phyloP scores from a whole-genome alignment of 2,113 vertebrate genomes.

The Mobula hypostoma region DNA sequence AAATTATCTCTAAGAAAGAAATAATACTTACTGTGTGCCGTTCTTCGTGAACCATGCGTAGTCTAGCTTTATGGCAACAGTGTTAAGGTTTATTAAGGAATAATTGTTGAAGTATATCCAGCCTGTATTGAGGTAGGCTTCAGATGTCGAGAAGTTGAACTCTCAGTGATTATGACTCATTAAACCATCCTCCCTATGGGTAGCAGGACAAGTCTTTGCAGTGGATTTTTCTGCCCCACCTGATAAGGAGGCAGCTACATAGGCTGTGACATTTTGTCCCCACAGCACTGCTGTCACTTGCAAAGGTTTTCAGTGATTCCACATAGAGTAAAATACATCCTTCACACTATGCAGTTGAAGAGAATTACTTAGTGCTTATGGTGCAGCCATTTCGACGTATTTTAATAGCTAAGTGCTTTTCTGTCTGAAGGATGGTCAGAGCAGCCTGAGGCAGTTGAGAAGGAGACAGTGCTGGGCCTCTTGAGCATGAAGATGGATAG shows the following conservation, averaged over 20 bases:
- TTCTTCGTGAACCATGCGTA: too few species aligned
- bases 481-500: too few species aligned
- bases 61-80: background rate
- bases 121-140: background rate
- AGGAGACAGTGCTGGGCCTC: too few species aligned
- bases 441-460: too few species aligned
- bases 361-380: background rate
- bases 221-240: background rate
- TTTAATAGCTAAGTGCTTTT: background rate
- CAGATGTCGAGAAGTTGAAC: background rate
- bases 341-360: background rate
- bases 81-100: background rate
- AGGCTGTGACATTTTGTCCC: background rate
- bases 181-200: background rate
- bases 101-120: background rate
- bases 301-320: background rate
- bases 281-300: background rate
- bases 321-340: background rate
- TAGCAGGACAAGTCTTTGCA: background rate
- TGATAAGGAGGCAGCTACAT: background rate
- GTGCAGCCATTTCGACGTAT: background rate
- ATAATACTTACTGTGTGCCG: background rate
- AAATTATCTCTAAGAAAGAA: background rate
- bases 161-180: background rate
- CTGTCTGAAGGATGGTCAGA: too few species aligned